These are phyloP conservation scores for Protonemura montana DNA, from an alignment of 2,888 invertebrate genomes.

Conservation along the genomic window DNA sequence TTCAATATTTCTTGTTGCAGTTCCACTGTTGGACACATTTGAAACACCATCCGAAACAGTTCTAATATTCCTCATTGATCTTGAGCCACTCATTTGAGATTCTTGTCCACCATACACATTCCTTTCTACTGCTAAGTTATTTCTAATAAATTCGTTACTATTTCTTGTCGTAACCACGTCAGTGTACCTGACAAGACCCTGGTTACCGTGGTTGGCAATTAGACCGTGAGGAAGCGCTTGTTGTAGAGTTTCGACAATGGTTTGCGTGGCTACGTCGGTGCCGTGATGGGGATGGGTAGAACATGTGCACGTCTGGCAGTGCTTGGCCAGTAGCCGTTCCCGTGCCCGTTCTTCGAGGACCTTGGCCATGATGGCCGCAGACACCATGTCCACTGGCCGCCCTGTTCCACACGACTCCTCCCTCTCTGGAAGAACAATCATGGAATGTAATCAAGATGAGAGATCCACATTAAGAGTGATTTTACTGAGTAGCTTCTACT, in stretches of 20 bases:
- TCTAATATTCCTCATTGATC: neutral
- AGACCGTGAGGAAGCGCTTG: neutral
- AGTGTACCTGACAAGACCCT: slow-evolving; percentile 46
- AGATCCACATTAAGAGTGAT: no score
- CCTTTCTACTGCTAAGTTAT: slow-evolving; percentile 17
- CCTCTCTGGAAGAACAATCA: slow-evolving; percentile 48
- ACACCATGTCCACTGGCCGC: slow-evolving; percentile 76
- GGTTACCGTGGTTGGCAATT: slow-evolving; percentile 39
- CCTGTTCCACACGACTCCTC: slow-evolving; percentile 60
- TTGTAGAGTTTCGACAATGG: neutral
- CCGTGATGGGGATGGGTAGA: slow-evolving; percentile 54
- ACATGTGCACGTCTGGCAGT: slow-evolving; percentile 85
- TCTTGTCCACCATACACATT: neutral
- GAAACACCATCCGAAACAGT: neutral
- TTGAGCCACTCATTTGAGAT: neutral
- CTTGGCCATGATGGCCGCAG: slow-evolving; percentile 90
- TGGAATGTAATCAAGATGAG: no score
- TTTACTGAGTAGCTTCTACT: no score
- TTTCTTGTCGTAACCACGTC: slow-evolving; percentile 42
- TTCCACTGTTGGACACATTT: neutral
- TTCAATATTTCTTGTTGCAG: slow-evolving; percentile 30
- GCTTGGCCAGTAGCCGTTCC: slow-evolving; percentile 78
- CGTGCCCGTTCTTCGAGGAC: slow-evolving; percentile 87
- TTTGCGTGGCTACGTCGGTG: slow-evolving; percentile 42
- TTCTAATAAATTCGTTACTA: slow-evolving; percentile 30